A percentile compares a stretch with the other conserved stretches of the same genome.
Evolutionary conservation across 2,113 vertebrate species (phyloP).

Genomic region (Bungarus multicinctus): DNA sequence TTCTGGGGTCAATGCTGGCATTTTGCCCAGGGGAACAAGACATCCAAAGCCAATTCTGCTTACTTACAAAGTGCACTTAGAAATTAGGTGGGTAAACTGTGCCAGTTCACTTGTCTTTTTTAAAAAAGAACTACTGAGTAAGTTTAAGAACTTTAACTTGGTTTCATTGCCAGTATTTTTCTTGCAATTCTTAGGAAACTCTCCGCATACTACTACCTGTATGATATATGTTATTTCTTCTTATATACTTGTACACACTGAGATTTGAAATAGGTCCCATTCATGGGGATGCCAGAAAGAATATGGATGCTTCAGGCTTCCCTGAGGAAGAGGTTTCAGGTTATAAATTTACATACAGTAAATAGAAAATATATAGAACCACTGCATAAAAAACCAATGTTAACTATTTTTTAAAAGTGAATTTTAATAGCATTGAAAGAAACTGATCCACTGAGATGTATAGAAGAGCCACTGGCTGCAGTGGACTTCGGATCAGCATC

Average conservation of each 20-base stretch:
- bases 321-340: slow-evolving; percentile 26
- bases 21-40: background rate
- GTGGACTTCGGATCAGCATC: slow-evolving; percentile 38
- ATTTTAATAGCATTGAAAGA: slow-evolving; percentile 51
- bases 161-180: slow-evolving; percentile 54
- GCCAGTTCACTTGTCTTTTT: slow-evolving; percentile 59
- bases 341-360: slow-evolving; percentile 45
- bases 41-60: slow-evolving; percentile 22
- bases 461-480: slow-evolving; percentile 17
- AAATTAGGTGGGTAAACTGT: slow-evolving; percentile 72
- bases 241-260: slow-evolving; percentile 64
- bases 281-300: slow-evolving; percentile 37
- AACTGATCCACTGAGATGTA: slow-evolving; percentile 22
- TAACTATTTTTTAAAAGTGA: slow-evolving; percentile 45
- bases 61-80: slow-evolving; percentile 80
- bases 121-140: slow-evolving; percentile 53
- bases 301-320: slow-evolving; percentile 21
- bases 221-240: slow-evolving; percentile 59
- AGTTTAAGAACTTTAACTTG: slow-evolving; percentile 45
- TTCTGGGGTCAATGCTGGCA: background rate
- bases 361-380: slow-evolving; percentile 26
- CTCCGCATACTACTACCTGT: background rate
- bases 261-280: slow-evolving; percentile 57
- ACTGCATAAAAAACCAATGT: slow-evolving; percentile 25
- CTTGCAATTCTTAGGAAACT: slow-evolving; percentile 56